Base-by-base conservation (phyloP, 2,888 invertebrate genomes). In the Nowickia ferox region DNA sequence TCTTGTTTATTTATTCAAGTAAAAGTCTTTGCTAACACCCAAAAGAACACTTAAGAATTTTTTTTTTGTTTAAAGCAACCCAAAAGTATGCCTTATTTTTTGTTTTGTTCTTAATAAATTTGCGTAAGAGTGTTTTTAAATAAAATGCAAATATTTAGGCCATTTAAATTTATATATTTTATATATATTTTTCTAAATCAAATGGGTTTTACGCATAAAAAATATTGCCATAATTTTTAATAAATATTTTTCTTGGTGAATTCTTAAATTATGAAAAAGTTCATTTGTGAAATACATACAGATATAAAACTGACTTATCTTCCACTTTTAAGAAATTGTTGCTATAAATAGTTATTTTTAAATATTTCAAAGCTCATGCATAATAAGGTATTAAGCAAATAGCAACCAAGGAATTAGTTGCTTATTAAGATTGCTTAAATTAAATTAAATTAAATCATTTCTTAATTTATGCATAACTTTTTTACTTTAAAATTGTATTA, bases 401-500 rank as follows among this genome's bases (percentile, higher is more conserved):
- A 22, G 22, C 22, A 22, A 1, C 22, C 1, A 22, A 22, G 2
- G 22, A 22, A 22, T 1, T 1, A 22, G 22, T 22, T 22, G 22
- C 22, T 22, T 22, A 22, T 22, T 2, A 2, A 22, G 2, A 22
- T 22, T 22, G 1, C 1, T 22, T 22, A 22, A 2, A 22, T 22
- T 22, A 22, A 2, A 22, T 2, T 2, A 22, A 48, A 2, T 76
- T 19, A 55, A 61, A 44, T 40, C 74, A 22, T 55, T 59, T 10
- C 1, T 55, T 44, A 53, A 10, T 38, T 42, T 69, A 46, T 44
- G n/a, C n/a, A n/a, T n/a, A n/a, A n/a, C n/a, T n/a, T n/a, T n/a
- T n/a, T 71, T 71, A n/a, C 44, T 30, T 53, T 57, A 17, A 46
- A 30, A 1, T 71, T 40, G 40, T 57, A 3, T 90, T 91, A 6